Conservation (phyloP, 2,113 vertebrate genomes). For the Vireo altiloquus region DNA sequence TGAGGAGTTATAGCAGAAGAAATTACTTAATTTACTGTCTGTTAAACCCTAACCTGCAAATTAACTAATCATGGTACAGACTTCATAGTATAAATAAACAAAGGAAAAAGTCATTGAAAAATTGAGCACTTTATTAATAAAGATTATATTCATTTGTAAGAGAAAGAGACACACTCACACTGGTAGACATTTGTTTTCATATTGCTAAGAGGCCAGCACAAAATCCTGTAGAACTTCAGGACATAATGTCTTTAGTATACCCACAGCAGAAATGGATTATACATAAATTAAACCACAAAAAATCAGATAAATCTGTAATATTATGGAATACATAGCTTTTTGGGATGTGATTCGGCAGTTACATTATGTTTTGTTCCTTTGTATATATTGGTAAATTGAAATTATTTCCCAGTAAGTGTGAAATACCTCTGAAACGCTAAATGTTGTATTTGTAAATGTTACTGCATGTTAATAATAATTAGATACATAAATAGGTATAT, state of each 20-base stretch:
- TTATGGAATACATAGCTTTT: neutral
- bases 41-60: neutral
- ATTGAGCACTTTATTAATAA: neutral
- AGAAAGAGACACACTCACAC: neutral
- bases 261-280: neutral
- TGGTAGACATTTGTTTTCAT: neutral
- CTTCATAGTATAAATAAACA: neutral
- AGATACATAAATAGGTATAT: neutral
- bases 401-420: neutral
- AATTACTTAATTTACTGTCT: neutral
- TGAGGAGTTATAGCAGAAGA: neutral
- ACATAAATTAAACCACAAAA: neutral
- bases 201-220: neutral
- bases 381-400: neutral
- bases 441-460: neutral
- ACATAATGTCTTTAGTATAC: neutral
- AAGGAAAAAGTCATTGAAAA: neutral
- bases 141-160: neutral
- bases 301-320: neutral
- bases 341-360: neutral
- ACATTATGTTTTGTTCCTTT: neutral
- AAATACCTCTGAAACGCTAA: neutral
- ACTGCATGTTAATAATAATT: neutral
- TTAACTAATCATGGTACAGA: neutral
- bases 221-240: neutral